Evolutionary conservation across 2,797 vertebrate genomes (phyloP).

Genomic region (Eulemur mongoz): DNA sequence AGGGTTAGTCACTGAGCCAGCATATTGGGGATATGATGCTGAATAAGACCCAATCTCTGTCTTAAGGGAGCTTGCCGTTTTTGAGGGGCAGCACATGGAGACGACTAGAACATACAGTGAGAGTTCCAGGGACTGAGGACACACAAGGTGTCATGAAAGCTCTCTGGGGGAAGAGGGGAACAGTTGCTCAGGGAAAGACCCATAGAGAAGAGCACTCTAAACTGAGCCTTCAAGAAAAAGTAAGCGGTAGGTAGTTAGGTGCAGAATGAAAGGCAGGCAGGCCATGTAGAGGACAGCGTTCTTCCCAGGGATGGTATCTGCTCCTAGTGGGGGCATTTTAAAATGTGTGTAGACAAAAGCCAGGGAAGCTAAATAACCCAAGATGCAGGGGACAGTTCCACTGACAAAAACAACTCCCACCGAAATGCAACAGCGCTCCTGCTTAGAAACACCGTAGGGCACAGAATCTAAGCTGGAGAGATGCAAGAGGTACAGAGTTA

Average conservation of each 20-base stretch:
- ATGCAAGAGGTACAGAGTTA: not conserved
- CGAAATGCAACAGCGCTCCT: not conserved
- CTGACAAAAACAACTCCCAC: not conserved
- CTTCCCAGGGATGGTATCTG: not conserved
- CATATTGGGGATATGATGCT: not conserved
- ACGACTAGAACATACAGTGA: not conserved
- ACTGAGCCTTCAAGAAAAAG: not conserved
- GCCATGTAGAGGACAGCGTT: not conserved
- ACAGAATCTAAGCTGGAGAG: not conserved
- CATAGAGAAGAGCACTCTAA: not conserved
- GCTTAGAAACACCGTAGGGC: not conserved
- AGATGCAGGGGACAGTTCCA: not conserved
- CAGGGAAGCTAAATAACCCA: not conserved
- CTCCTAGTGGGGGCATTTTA: not conserved
- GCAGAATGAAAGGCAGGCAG: not conserved
- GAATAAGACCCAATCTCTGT: not conserved
- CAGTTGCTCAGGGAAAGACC: not conserved
- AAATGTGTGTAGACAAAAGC: not conserved
- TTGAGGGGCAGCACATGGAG: not conserved
- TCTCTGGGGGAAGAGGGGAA: accelerated
- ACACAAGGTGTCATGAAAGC: not conserved
- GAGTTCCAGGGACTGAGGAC: not conserved
- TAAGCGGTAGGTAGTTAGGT: not conserved
- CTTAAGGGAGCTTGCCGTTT: not conserved
- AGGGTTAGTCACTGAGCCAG: not conserved